Base-by-base conservation (phyloP, 2,888 invertebrate species). In the Orthonychiurus folsomi region DNA sequence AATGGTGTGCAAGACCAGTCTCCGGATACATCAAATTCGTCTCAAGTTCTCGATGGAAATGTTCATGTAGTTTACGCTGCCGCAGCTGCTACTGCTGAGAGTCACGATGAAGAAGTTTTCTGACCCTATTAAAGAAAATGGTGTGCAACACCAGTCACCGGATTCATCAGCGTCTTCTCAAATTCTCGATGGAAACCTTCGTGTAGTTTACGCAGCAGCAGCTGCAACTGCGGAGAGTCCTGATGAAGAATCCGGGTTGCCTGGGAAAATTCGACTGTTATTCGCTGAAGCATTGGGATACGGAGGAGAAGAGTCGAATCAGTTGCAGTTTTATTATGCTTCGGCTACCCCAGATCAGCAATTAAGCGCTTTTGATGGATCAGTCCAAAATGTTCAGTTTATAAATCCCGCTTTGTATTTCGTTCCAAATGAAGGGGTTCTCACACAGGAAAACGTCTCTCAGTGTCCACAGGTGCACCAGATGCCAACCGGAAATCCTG, bases 271-370 rank as follows among this genome's bases (percentile, higher is more conserved):
- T 1, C 60, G 66, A 12, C 63, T 72, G 0, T 15, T 72, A 5
- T 68, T 65, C 57, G 70, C 70, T 3, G 72, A 72, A 60, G 70
- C 69, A 0, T 59, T 70, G 23, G 71, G 69, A 1, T 63, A 67
- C 21, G 62, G 65, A 2, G 37, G 56, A 1, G 66, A 66, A 25
- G 70, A 62, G 20, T 53, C 60, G 27, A 58, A 66, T 9, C 63
- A 66, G 3, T 56, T 62, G 2, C 69, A 68, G 57, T 63, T 69
- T n/a, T 63, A 66, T n/a, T 72, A 70, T 56, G 60, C 69, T 1
- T 48, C 69, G 1, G 59, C 72, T 0, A 59, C 66, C 0, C 70
- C 70, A 12, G 66, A 70, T 52, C 72, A 72, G 52, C 61, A 67
- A 9, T 24, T 65, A 23, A 2, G 27, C 20, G 24, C 37, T 5